Conservation (phyloP, 1,140 invertebrate species). For the Saccostrea glomerata region DNA sequence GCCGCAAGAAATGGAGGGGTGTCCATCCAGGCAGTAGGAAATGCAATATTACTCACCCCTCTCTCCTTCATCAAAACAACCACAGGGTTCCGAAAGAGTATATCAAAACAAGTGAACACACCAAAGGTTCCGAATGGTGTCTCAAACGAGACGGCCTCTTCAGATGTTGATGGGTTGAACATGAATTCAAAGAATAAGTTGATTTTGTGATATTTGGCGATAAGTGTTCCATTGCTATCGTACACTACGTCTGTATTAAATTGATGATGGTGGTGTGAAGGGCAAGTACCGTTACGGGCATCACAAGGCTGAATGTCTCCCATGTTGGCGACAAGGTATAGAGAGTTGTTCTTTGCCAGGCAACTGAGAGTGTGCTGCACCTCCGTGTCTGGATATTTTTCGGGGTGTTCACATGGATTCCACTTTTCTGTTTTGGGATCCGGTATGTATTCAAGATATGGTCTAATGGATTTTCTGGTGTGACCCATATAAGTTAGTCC, state of each 20-base stretch:
- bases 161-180: conserved; percentile 81
- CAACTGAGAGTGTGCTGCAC: conserved; percentile 79
- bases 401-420: conserved; percentile 64
- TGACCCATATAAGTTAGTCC: conserved; percentile 79
- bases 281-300: conserved; percentile 78
- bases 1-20: conserved; percentile 84
- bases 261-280: conserved; percentile 79
- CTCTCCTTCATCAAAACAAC: conserved; percentile 79
- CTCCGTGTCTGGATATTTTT: conserved; percentile 48
- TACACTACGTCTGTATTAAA: conserved; percentile 91
- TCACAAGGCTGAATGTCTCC: conserved; percentile 83
- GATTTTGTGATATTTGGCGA: conserved; percentile 87
- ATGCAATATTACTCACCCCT: conserved; percentile 85
- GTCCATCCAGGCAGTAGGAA: conserved; percentile 87
- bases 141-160: conserved; percentile 67
- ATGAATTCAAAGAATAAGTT: conserved; percentile 80
- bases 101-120: conserved; percentile 87
- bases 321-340: conserved; percentile 87
- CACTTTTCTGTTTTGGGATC: conserved; percentile 59
- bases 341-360: conserved; percentile 79
- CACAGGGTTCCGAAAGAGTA: conserved; percentile 84
- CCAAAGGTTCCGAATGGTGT: conserved; percentile 93
- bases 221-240: conserved; percentile 82
- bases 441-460: conserved; percentile 72
- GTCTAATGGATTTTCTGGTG: conserved; percentile 46